These are phyloP conservation scores for Muscicapa striata DNA, from an alignment of 2,797 vertebrate genomes.

Conservation along the genomic window DNA sequence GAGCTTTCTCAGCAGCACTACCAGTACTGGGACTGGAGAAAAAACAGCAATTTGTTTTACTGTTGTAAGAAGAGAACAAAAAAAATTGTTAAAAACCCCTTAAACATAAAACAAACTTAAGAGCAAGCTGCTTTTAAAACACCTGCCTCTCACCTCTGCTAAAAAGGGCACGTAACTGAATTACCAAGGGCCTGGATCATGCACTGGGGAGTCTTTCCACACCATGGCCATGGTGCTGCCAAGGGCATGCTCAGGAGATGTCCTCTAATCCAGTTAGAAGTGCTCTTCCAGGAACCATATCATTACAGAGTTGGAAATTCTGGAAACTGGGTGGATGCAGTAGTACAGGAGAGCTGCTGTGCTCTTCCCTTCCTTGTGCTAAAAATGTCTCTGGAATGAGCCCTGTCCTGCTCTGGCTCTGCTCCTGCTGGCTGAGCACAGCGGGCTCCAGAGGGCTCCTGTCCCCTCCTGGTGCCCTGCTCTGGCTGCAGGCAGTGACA, in stretches of 20 bases:
- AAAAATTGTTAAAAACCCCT: neutral
- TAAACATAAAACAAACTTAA: neutral
- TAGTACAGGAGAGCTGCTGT: neutral
- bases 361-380: neutral
- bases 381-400: neutral
- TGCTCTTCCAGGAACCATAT: constrained; percentile 10
- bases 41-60: neutral
- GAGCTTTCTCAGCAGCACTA: neutral
- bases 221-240: neutral
- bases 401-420: neutral
- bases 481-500: neutral
- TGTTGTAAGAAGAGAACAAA: neutral
- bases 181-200: neutral
- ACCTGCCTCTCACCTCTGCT: neutral
- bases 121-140: neutral
- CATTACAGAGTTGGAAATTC: neutral
- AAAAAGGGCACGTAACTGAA: fast-evolving
- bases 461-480: neutral
- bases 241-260: neutral
- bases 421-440: neutral
- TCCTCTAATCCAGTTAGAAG: constrained; percentile 4
- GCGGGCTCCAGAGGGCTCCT: fast-evolving
- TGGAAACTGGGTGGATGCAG: neutral
- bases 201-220: neutral
- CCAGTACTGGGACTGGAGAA: neutral